A percentile compares a stretch with the other conserved stretches of the same genome.
Conservation (phyloP, 2,888 invertebrate species). For the Agonopterix heracliana region DNA sequence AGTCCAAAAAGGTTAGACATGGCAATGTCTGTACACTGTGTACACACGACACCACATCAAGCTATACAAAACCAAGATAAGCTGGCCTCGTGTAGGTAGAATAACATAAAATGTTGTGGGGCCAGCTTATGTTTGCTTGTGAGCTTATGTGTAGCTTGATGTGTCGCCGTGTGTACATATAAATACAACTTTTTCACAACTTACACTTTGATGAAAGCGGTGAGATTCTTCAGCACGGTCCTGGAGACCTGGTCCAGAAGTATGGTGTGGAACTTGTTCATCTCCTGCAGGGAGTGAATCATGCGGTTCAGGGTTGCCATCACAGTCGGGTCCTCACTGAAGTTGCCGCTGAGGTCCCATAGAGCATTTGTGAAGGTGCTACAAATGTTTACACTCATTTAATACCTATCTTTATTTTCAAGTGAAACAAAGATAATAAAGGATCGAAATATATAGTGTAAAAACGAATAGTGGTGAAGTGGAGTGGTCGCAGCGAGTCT, state of each 20-base stretch:
- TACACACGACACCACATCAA: too few species aligned
- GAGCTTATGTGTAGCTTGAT: too few species aligned
- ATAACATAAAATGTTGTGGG: too few species aligned
- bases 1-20: too few species aligned
- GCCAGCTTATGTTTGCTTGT: too few species aligned
- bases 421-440: too few species aligned
- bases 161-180: too few species aligned
- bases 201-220: conserved; percentile 92
- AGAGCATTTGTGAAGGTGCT: conserved; percentile 90
- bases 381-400: conserved; percentile 8
- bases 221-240: conserved; percentile 92
- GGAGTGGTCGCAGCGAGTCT: too few species aligned
- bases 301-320: conserved; percentile 82
- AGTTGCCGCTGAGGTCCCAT: conserved; percentile 93
- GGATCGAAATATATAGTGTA: not conserved
- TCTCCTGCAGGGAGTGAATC: conserved; percentile 87
- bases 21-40: too few species aligned
- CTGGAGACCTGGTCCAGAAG: conserved; percentile 94
- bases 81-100: too few species aligned
- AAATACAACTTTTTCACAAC: conserved; percentile 19
- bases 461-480: too few species aligned
- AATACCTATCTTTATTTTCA: not conserved
- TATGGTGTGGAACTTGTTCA: conserved; percentile 95
- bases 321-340: conserved; percentile 88
- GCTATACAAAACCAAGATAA: too few species aligned